Evolutionary conservation across 1,140 invertebrate species (phyloP).

Genomic region (Tetramorium parvispinum): DNA sequence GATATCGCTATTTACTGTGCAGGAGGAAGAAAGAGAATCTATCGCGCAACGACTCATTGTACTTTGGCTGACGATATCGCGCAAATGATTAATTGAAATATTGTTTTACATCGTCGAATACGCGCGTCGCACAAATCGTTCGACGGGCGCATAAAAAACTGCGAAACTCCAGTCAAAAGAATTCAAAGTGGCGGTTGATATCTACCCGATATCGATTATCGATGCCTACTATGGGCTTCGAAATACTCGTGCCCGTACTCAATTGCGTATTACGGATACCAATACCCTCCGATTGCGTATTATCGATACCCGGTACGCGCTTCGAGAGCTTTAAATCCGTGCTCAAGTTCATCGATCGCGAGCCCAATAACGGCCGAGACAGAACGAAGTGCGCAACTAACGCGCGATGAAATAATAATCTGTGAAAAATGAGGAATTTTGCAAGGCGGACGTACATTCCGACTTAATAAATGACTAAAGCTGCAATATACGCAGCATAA

Average conservation of each 20-base stretch:
- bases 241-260: conserved; percentile 46
- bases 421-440: background rate
- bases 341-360: conserved; percentile 48
- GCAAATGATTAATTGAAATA: conserved; percentile 55
- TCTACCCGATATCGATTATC: conserved; percentile 56
- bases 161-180: conserved; percentile 53
- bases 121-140: conserved; percentile 33
- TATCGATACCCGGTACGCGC: conserved; percentile 45
- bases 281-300: conserved; percentile 47
- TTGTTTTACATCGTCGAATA: conserved; percentile 41
- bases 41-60: conserved; percentile 43
- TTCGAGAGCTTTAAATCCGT: conserved; percentile 56
- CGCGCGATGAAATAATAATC: conserved; percentile 3
- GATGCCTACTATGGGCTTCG: conserved; percentile 43
- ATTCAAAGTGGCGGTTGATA: conserved; percentile 56
- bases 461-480: background rate
- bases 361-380: conserved; percentile 27
- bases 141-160: conserved; percentile 27
- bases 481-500: background rate
- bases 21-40: background rate
- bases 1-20: conserved; percentile 10
- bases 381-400: conserved; percentile 20
- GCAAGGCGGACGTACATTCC: background rate
- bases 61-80: conserved; percentile 46
- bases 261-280: conserved; percentile 58